Evolutionary conservation across 2,888 invertebrate species (phyloP), one percentile per base, ranked within the genome.

Genomic region (Ormia ochracea): DNA sequence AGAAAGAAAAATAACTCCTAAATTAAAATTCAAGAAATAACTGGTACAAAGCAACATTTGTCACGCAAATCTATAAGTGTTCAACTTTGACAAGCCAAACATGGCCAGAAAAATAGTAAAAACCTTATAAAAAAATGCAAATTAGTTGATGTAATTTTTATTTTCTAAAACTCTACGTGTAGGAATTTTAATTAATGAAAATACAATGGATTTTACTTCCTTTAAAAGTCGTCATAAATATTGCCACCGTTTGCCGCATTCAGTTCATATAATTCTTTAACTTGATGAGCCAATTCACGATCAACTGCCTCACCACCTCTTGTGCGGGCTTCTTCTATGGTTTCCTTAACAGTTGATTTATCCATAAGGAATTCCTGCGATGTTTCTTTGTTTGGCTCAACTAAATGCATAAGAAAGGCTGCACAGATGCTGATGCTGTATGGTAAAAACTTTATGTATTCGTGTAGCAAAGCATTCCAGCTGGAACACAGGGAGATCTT

Each of bases 241-340:
- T 87, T 82, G 0, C 86, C 83, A 43, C 84, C 81, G 45, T 85
- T 76, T 26, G 72, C 31, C 4, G 70, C 63, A 63, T 85, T 83
- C 0, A 89, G 68, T 1, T 87, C 86, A 74, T 85, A 86, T 52
- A 89, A 69, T 77, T 89, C 88, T 63, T 75, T 85, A 0, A 87
- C 54, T 68, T 89, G 86, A 54, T 87, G 84, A 0, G 88, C 84
- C 31, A 89, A 36, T 73, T 90, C 90, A 0, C 82, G 83, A 78
- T 90, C 85, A 0, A 87, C 84, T 1, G 80, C 45, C 28, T 87
- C 87, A 1, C 90, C 90, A 3, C 90, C 90, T 14, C 83, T 81
- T 0, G 31, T 66, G 78, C 84, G 33, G 0, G 73, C 33, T 1
- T 81, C 81, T 1, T 83, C n/a, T 4, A 82, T 73, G 0, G 84